These are phyloP conservation scores for Sylvilagus floridanus DNA, from an alignment of 2,797 vertebrate genomes.

Conservation along the genomic window DNA sequence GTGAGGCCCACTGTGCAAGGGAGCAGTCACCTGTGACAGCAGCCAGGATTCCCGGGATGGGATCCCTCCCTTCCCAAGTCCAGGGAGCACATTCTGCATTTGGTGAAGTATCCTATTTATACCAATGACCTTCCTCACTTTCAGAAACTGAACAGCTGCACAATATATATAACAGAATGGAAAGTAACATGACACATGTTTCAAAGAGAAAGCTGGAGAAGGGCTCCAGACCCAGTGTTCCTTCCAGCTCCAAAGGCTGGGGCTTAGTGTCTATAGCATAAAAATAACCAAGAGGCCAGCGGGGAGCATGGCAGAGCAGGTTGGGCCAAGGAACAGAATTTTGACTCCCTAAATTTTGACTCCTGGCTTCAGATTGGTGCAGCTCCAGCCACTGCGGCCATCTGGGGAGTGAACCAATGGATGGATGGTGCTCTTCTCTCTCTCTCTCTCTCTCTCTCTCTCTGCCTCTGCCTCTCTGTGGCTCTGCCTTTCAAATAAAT, in stretches of 20 bases:
- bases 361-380: too few relatives aligned
- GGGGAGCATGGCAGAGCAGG: neutral
- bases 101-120: constrained; percentile 74
- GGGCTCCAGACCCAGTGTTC: neutral
- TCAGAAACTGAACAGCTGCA: constrained; percentile 76
- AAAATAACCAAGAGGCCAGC: constrained; percentile 61
- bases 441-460: too few relatives aligned
- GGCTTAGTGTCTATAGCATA: constrained; percentile 66
- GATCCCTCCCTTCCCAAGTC: constrained; percentile 45
- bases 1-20: neutral
- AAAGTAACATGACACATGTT: constrained; percentile 75
- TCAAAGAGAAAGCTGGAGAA: constrained; percentile 73
- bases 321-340: neutral
- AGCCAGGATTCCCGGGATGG: neutral
- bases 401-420: too few relatives aligned
- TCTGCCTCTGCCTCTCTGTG: too few relatives aligned
- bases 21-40: neutral
- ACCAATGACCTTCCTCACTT: constrained; percentile 69
- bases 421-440: too few relatives aligned
- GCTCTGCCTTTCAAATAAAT: too few relatives aligned
- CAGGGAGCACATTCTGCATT: neutral
- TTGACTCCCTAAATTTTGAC: constrained; percentile 5
- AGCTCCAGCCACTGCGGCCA: too few relatives aligned
- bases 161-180: constrained; percentile 72
- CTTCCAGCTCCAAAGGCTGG: constrained; percentile 12